phyloP scores from a whole-genome alignment of 2,113 vertebrate species.

The Motacilla tschutschensis region DNA sequence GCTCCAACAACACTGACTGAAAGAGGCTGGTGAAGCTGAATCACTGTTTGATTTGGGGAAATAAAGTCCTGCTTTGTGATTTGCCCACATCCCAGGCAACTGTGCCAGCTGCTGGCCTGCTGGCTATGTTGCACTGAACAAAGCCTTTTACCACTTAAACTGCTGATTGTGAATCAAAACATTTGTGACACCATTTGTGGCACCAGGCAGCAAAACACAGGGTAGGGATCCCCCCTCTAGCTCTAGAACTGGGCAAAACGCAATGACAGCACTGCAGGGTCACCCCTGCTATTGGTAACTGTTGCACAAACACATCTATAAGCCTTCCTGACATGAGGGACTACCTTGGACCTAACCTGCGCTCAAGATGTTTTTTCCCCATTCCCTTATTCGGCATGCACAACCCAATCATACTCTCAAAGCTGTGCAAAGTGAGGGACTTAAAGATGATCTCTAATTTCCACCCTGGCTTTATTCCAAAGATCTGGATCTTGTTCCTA shows the following conservation, averaged over 20 bases:
- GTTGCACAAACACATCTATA: not conserved
- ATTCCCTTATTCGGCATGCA: not conserved
- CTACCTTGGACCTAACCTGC: not conserved
- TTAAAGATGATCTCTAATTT: not conserved
- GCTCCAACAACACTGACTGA: constrained; percentile 12
- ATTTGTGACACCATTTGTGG: not conserved
- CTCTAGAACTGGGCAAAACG: not conserved
- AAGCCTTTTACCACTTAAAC: not conserved
- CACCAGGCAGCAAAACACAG: not conserved
- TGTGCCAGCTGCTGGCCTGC: not conserved
- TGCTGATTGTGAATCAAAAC: not conserved
- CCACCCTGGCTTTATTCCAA: not conserved
- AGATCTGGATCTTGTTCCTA: not conserved
- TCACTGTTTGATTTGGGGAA: constrained; percentile 11
- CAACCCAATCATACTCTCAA: not conserved
- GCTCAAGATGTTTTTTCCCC: not conserved
- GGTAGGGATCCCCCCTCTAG: not conserved
- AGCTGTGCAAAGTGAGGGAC: not conserved
- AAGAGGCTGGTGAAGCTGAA: constrained; percentile 14
- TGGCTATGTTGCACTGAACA: not conserved
- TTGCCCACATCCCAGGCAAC: not conserved
- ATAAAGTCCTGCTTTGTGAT: not conserved
- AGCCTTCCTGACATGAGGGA: not conserved
- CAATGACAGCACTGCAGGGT: not conserved
- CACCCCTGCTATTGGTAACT: not conserved